A percentile compares a stretch with the other conserved stretches of the same genome.
phyloP scores from a whole-genome alignment of 2,888 invertebrate species.

The Cerceris ruficornis region DNA sequence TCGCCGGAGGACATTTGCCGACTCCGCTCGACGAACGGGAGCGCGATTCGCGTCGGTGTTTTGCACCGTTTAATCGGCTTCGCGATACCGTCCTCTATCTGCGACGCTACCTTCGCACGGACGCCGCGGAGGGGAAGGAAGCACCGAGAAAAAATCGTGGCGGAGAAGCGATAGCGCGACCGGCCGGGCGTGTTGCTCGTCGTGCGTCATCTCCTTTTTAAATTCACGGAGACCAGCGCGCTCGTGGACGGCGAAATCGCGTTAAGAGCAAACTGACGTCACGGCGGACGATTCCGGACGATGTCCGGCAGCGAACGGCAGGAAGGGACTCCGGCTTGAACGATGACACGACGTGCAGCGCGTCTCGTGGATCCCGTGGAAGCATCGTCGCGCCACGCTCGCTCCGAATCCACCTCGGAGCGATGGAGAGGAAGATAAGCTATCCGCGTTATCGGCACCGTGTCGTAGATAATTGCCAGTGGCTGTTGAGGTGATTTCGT shows the following conservation, averaged over 20 bases:
- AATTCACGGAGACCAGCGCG: not conserved
- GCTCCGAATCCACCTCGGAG: not conserved
- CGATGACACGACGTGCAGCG: not conserved
- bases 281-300: not conserved
- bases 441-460: not conserved
- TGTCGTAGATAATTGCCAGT: not conserved
- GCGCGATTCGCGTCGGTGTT: too few relatives aligned
- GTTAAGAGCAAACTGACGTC: not conserved
- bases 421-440: conserved; percentile 2
- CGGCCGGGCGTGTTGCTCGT: conserved; percentile 4
- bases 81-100: too few relatives aligned
- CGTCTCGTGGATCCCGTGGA: too few relatives aligned
- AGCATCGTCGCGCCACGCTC: not conserved
- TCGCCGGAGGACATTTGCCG: too few relatives aligned
- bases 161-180: too few relatives aligned
- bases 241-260: not conserved
- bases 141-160: too few relatives aligned
- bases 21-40: too few relatives aligned
- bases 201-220: conserved; percentile 12
- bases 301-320: not conserved
- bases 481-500: not conserved
- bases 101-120: too few relatives aligned
- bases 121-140: too few relatives aligned
- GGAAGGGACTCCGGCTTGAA: not conserved
- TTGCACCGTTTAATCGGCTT: too few relatives aligned